A percentile compares a stretch with the other conserved stretches of the same genome.
These are phyloP conservation scores for Drosophila sproati DNA, from an alignment of 1,140 invertebrate genomes.

Conservation along the genomic window DNA sequence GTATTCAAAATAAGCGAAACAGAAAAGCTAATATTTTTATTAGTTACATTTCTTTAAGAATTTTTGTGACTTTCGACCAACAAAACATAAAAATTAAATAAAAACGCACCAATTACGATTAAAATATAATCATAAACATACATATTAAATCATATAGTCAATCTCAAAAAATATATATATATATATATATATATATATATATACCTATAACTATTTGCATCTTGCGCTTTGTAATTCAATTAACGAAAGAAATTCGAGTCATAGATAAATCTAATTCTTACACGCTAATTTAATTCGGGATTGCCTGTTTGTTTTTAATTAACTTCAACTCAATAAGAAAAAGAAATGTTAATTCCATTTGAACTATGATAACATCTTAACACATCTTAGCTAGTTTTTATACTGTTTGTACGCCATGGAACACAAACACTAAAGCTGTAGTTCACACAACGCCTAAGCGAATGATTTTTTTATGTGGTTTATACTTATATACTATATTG, in stretches of 20 bases:
- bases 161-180: conserved; percentile 18
- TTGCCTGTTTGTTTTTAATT: conserved; percentile 75
- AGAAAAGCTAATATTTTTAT: conserved; percentile 51
- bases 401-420: conserved; percentile 59
- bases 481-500: conserved; percentile 28
- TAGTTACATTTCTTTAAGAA: conserved; percentile 53
- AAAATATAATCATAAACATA: conserved; percentile 30
- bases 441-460: background rate
- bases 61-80: conserved; percentile 50
- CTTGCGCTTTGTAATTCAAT: conserved; percentile 54
- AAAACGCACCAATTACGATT: conserved; percentile 62
- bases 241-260: conserved; percentile 17
- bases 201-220: conserved; percentile 42
- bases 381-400: conserved; percentile 64
- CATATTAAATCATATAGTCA: conserved; percentile 31
- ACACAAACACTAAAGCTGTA: background rate
- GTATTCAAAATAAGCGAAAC: conserved; percentile 49
- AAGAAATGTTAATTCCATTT: conserved; percentile 15
- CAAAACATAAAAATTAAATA: conserved; percentile 18
- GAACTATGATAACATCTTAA: conserved; percentile 8
- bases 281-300: conserved; percentile 40
- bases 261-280: conserved; percentile 34
- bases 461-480: conserved; percentile 23
- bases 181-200: conserved; percentile 14
- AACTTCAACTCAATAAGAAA: conserved; percentile 20